Evolutionary conservation across 1,140 invertebrate species (phyloP).

Genomic region (Drosophila trapezifrons): DNA sequence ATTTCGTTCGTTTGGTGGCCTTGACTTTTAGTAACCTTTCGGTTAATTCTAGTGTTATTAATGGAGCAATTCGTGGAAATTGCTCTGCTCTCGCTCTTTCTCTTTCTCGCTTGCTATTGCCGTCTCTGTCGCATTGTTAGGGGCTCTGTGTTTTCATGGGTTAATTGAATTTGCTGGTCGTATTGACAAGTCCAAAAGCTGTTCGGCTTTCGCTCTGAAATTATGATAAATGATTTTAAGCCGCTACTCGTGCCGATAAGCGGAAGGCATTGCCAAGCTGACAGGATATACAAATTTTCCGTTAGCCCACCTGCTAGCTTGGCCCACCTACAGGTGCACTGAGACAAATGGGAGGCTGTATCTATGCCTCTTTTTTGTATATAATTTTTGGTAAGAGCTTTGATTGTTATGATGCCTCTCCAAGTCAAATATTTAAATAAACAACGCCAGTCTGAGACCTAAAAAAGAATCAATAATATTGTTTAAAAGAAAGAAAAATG

Average conservation of each 20-base stretch:
- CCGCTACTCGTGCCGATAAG: conserved; percentile 8
- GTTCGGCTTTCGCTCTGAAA: conserved; percentile 18
- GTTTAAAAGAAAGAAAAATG: too few species aligned
- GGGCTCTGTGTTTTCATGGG: conserved; percentile 26
- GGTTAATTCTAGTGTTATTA: conserved; percentile 80
- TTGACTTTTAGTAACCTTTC: conserved; percentile 82
- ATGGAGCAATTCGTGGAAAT: conserved; percentile 70
- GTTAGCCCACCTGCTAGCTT: conserved; percentile 3
- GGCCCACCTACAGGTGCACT: background rate
- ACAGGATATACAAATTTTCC: conserved; percentile 32
- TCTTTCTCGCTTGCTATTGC: conserved; percentile 1
- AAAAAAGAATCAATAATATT: too few species aligned
- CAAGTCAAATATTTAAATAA: too few species aligned
- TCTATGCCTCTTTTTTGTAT: background rate
- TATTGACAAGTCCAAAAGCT: conserved; percentile 46
- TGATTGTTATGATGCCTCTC: too few species aligned
- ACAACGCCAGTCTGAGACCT: too few species aligned
- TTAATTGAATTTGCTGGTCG: conserved; percentile 67
- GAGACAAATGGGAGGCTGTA: background rate
- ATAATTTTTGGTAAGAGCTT: too few species aligned
- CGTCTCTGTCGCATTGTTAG: background rate
- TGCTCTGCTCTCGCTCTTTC: background rate
- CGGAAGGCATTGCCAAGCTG: conserved; percentile 13
- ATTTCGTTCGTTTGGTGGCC: conserved; percentile 64
- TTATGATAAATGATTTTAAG: conserved; percentile 59